Conservation (phyloP, 2,797 vertebrate genomes). For the Notoglanidium macrostoma region DNA sequence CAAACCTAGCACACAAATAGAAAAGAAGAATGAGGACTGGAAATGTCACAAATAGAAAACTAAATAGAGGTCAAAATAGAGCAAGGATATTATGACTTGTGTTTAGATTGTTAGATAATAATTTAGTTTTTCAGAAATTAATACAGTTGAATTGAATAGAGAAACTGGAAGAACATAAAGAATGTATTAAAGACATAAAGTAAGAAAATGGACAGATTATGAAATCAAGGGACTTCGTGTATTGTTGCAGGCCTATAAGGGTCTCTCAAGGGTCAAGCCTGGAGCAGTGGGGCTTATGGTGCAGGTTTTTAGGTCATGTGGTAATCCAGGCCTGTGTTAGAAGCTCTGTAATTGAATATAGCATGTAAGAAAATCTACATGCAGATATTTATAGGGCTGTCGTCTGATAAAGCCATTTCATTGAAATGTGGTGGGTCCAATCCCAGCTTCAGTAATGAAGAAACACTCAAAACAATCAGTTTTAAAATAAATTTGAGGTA, state of each 20-base stretch:
- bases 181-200: too few species aligned
- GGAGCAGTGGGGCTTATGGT: too few species aligned
- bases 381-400: neutral
- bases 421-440: neutral
- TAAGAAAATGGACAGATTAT: too few species aligned
- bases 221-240: too few species aligned
- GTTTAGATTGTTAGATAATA: neutral
- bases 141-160: neutral
- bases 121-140: neutral
- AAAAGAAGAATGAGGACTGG: neutral
- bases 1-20: conserved; percentile 30
- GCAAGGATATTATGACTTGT: neutral
- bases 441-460: neutral
- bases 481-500: neutral
- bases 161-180: neutral
- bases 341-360: neutral
- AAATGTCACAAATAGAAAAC: conserved; percentile 8
- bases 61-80: neutral
- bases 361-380: neutral
- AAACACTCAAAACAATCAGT: neutral
- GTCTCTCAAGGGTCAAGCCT: too few species aligned
- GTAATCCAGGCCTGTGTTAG: too few species aligned
- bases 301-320: too few species aligned
- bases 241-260: too few species aligned
- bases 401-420: neutral